Evolutionary conservation across 30 jellyfish, hydroid and myxozoan genomes (phyloP), one percentile per base, ranked within the genome.

Genomic region (Pseudorhiza aurosa): DNA sequence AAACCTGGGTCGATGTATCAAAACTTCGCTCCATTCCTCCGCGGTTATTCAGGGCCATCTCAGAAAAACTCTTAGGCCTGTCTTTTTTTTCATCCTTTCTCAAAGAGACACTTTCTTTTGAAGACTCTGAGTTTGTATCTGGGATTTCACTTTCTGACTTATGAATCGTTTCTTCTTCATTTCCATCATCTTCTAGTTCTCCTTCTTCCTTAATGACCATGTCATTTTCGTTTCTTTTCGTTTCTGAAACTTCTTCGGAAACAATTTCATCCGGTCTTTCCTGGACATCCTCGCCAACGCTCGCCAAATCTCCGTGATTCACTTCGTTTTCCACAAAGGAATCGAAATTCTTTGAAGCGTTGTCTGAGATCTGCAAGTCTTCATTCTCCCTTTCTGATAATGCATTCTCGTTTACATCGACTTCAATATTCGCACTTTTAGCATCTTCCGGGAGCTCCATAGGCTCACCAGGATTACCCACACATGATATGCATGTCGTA

Each of bases 51-150:
- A 14, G 47, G 14, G 19, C 76, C 27, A 46, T 3, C 17, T 44
- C 68, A 24, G 60, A 68, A 1, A 25, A 14, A 43, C 82, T 68
- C 26, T 47, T 68, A 7, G 82, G 82, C 68, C 82, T 39, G 17
- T 24, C 36, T 17, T 26, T 64, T n/a, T 44, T 40, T 35, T 35
- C 31, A 1, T 29, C 77, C 28, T 64, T 44, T 21, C 59, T 64
- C 36, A 53, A 53, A 1, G 67, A 53, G 1, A 18, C 32, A 35
- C 77, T 64, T 30, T 64, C 77, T 29, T 33, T 64, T 2, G 77
- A 12, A 0, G 77, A 64, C 21, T 40, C 58, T 30, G 77, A 30
- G 67, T 21, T 51, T n/a, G 79, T 28, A 50, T 50, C 77, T 32
- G 45, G 44, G 57, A 64, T 14, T 33, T 75, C 85, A 51, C 30